Conservation (phyloP, 1,140 invertebrate genomes). For the Trachelipus rathkii region DNA sequence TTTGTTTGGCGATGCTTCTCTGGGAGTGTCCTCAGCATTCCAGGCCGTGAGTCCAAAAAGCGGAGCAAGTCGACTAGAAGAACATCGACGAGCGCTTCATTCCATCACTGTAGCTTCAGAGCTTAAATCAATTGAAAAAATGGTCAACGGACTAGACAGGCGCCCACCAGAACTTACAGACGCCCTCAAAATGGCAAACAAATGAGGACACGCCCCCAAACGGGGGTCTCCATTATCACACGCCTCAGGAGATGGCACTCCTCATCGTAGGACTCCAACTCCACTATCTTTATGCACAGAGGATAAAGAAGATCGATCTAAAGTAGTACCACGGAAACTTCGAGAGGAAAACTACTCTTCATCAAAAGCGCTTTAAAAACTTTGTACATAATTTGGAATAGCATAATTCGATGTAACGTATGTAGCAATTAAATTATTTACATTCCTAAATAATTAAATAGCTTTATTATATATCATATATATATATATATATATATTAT, state of each 20-base stretch:
- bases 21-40: constrained; percentile 44
- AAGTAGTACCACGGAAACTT: background rate
- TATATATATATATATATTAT: too few relatives aligned
- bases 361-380: background rate
- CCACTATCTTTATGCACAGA: background rate
- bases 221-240: constrained; percentile 54
- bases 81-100: constrained; percentile 30
- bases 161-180: constrained; percentile 47
- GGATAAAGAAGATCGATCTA: too few relatives aligned
- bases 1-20: constrained; percentile 38
- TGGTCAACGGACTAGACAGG: constrained; percentile 85
- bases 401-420: background rate
- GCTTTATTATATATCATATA: too few relatives aligned
- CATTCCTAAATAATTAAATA: too few relatives aligned
- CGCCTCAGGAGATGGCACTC: constrained; percentile 63
- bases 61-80: constrained; percentile 44
- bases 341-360: background rate
- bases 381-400: background rate
- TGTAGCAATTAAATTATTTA: background rate
- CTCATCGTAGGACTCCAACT: constrained; percentile 59
- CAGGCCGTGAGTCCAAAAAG: constrained; percentile 49
- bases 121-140: constrained; percentile 91
- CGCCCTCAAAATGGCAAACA: constrained; percentile 46
- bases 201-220: constrained; percentile 46
- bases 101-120: constrained; percentile 56